Evolutionary conservation across 2,113 vertebrate genomes (phyloP).

Genomic region (Hucho hucho): DNA sequence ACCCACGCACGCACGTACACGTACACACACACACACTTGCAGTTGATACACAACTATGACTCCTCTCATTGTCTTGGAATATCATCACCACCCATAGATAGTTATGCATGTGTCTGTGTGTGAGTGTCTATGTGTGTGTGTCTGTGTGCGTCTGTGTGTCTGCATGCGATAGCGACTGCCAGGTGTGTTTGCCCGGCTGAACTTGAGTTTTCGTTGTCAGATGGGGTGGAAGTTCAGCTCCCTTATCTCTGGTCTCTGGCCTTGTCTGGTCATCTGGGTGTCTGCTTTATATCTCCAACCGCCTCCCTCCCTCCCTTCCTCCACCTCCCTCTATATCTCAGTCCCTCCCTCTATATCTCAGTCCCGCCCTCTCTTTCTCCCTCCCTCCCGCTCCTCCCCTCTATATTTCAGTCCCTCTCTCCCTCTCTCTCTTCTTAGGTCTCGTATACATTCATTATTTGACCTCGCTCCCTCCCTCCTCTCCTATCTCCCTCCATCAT

Average conservation of each 20-base stretch:
- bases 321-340: slow-evolving; percentile 3
- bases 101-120: slow-evolving; percentile 10
- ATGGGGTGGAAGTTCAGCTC: slow-evolving; percentile 36
- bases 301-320: neutral
- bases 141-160: slow-evolving; percentile 23
- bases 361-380: neutral
- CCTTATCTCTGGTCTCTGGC: slow-evolving; percentile 26
- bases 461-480: neutral
- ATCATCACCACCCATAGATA: neutral
- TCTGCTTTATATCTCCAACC: slow-evolving; percentile 56
- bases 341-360: slow-evolving; percentile 12
- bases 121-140: slow-evolving; percentile 1
- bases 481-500: neutral
- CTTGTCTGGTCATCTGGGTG: slow-evolving; percentile 51
- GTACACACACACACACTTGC: too few relatives aligned
- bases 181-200: slow-evolving; percentile 24
- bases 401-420: neutral
- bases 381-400: neutral
- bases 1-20: too few relatives aligned
- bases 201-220: slow-evolving; percentile 24
- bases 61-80: neutral
- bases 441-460: neutral
- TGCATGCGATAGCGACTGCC: slow-evolving; percentile 11
- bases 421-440: neutral
- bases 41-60: too few relatives aligned